A percentile compares a stretch with the other conserved stretches of the same genome.
These are phyloP conservation scores for Chelon labrosus DNA, from an alignment of 2,797 vertebrate species.

Conservation along the genomic window DNA sequence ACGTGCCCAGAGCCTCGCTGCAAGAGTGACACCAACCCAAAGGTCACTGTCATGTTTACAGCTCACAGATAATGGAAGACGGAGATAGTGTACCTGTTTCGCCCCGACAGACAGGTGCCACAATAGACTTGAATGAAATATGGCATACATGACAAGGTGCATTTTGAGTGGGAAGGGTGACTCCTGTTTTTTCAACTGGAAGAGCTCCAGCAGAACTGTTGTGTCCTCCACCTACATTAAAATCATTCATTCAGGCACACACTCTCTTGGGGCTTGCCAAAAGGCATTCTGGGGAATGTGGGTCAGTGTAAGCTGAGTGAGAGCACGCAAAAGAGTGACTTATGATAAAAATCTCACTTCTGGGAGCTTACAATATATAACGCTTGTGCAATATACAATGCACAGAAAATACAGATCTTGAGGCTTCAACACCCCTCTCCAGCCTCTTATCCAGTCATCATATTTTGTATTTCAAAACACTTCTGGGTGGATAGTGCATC, in stretches of 20 bases:
- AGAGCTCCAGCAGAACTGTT: conserved; percentile 35
- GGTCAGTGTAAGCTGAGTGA: conserved; percentile 49
- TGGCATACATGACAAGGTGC: conserved; percentile 20
- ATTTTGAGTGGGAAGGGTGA: conserved; percentile 27
- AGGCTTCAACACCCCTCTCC: conserved; percentile 12
- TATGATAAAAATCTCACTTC: not conserved
- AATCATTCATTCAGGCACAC: conserved; percentile 48
- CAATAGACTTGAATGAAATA: conserved; percentile 7
- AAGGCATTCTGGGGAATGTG: conserved; percentile 59
- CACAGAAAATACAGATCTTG: conserved; percentile 6
- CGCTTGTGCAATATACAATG: not conserved
- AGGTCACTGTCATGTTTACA: not conserved
- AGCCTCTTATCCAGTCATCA: conserved; percentile 13
- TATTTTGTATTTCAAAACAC: conserved; percentile 13
- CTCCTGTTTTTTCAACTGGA: conserved; percentile 35
- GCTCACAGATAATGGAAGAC: not conserved
- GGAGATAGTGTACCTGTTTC: not conserved
- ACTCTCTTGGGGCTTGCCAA: conserved; percentile 41
- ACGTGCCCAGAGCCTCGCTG: not conserved
- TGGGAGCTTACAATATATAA: not conserved
- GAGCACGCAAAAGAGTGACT: conserved; percentile 35
- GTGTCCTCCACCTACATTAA: conserved; percentile 36
- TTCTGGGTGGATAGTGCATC: not conserved
- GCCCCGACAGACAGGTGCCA: not conserved
- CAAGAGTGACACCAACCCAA: not conserved